phyloP scores from a whole-genome alignment of 2,888 invertebrate species.

The Achlya flavicornis region DNA sequence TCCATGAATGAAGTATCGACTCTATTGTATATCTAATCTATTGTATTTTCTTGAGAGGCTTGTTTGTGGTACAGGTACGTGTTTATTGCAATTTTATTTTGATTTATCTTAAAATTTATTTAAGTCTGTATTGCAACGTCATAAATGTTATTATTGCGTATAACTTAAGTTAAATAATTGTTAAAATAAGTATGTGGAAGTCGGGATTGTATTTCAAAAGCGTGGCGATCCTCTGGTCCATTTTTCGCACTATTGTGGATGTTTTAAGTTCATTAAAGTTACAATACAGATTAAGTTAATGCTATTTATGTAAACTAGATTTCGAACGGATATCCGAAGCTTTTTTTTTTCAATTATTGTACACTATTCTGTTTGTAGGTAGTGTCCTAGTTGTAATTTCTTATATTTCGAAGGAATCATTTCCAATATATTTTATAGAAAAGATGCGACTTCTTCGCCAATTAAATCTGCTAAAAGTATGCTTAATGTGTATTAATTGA shows the following conservation, averaged over 20 bases:
- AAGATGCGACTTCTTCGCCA: too few relatives aligned
- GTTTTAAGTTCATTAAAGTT: slow-evolving; percentile 51
- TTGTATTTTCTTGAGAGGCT: slow-evolving; percentile 41
- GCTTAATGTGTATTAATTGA: too few relatives aligned
- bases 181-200: background rate
- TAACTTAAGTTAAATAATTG: background rate
- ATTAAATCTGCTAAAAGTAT: too few relatives aligned
- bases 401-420: too few relatives aligned
- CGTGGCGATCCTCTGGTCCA: background rate
- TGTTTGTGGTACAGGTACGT: slow-evolving; percentile 52
- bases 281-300: slow-evolving; percentile 31
- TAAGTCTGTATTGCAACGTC: background rate
- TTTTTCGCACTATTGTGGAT: slow-evolving; percentile 32
- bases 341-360: background rate
- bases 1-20: slow-evolving; percentile 59
- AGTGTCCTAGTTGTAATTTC: too few relatives aligned
- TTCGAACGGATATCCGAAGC: background rate
- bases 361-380: too few relatives aligned
- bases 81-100: slow-evolving; percentile 25
- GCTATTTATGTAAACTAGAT: slow-evolving; percentile 6
- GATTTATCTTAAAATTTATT: background rate
- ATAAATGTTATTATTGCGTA: background rate
- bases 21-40: slow-evolving; percentile 44
- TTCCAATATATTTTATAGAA: too few relatives aligned
- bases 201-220: slow-evolving; percentile 4